Conservation (phyloP, 92 coral and sea anemone species). For the Palythoa heliodiscus region DNA sequence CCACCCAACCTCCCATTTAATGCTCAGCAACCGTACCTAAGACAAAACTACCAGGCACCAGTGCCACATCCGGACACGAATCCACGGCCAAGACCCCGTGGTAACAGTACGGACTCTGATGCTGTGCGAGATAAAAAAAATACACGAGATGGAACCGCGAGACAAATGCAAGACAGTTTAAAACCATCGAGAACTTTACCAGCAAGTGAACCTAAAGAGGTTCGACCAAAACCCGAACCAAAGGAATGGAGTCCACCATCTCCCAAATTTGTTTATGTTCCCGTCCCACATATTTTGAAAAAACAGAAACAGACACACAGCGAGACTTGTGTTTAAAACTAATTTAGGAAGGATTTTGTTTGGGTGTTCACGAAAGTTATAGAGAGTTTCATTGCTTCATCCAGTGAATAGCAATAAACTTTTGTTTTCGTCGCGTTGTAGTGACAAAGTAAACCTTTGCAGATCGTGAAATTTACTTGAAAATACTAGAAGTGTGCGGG, state of each 20-base stretch:
- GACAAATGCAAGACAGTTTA: not conserved
- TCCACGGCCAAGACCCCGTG: conserved; percentile 15
- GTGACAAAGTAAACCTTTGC: too few species aligned
- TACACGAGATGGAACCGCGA: conserved; percentile 15
- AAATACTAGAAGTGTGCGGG: too few species aligned
- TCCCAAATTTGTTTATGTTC: conserved; percentile 76
- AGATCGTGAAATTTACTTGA: too few species aligned
- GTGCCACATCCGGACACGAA: conserved; percentile 15
- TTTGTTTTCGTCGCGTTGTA: too few species aligned
- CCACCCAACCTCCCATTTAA: conserved; percentile 3
- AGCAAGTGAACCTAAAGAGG: conserved; percentile 59
- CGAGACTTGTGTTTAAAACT: conserved; percentile 76
- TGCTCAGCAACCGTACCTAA: conserved; percentile 21
- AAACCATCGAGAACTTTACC: conserved; percentile 58
- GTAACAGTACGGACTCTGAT: conserved; percentile 41
- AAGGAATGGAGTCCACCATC: conserved; percentile 73
- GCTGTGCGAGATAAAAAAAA: conserved; percentile 17
- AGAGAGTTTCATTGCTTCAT: too few species aligned
- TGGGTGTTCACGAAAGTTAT: too few species aligned
- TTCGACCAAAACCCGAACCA: conserved; percentile 81
- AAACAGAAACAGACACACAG: conserved; percentile 41
- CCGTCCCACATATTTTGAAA: conserved; percentile 79
- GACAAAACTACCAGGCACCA: conserved; percentile 22
- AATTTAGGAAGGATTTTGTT: not conserved
- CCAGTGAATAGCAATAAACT: too few species aligned